A percentile compares a stretch with the other conserved stretches of the same genome.
These are phyloP conservation scores for Rhabdomys dilectus DNA, from an alignment of 2,113 vertebrate genomes.

Conservation along the genomic window DNA sequence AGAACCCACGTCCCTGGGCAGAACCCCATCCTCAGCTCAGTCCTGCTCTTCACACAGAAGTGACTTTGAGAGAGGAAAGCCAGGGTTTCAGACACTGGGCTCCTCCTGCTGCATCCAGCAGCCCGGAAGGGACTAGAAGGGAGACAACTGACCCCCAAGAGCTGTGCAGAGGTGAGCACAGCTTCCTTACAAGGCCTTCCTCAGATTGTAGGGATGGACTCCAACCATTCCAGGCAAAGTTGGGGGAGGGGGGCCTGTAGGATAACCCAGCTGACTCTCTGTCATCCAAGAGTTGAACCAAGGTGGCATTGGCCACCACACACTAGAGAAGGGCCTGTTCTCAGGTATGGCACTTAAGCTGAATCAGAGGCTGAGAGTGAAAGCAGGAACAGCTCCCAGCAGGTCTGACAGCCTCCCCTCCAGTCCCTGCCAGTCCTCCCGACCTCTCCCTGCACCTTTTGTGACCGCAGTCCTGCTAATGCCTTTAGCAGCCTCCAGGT, in stretches of 20 bases:
- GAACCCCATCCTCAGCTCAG: neutral
- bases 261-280: neutral
- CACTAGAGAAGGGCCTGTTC: neutral
- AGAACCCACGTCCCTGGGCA: neutral
- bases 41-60: neutral
- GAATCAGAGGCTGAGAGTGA: neutral
- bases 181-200: neutral
- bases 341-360: constrained; percentile 5
- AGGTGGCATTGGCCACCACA: too few relatives aligned
- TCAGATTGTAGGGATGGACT: neutral
- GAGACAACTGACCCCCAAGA: neutral
- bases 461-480: constrained; percentile 72
- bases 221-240: neutral
- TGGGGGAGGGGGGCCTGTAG: too few relatives aligned
- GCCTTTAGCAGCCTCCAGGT: constrained; percentile 85
- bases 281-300: neutral
- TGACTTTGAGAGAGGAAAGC: neutral
- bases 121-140: neutral
- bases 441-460: neutral
- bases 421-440: neutral
- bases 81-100: neutral
- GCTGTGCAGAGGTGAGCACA: neutral
- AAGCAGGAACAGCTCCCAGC: neutral
- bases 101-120: neutral
- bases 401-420: neutral